These are phyloP conservation scores for Danio rerio DNA, from an alignment of 2,113 vertebrate genomes.

Conservation along the genomic window DNA sequence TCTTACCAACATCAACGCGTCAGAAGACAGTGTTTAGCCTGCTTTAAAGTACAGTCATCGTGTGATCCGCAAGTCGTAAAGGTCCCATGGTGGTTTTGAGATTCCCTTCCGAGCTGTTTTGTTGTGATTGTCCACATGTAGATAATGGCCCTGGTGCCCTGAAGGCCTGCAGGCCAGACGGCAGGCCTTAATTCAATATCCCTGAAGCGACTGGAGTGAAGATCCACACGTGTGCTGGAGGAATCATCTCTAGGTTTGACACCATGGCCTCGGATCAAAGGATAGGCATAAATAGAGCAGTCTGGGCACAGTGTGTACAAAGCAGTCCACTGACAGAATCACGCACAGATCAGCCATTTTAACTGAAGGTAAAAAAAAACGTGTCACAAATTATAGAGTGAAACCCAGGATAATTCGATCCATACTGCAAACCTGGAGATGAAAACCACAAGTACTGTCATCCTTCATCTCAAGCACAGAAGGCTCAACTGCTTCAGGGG, in stretches of 20 bases:
- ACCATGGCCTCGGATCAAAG: slow-evolving; percentile 70
- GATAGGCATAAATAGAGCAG: slow-evolving; percentile 3
- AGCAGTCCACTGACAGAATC: slow-evolving; percentile 52
- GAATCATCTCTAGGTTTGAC: slow-evolving; percentile 63
- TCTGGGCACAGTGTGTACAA: slow-evolving; percentile 57
- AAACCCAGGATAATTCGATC: slow-evolving; percentile 51
- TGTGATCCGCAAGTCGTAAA: neutral
- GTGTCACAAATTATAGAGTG: slow-evolving; percentile 41
- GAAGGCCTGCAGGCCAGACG: slow-evolving; percentile 43
- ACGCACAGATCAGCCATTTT: slow-evolving; percentile 66
- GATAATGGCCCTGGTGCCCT: neutral
- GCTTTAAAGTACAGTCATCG: slow-evolving; percentile 1
- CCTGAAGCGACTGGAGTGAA: slow-evolving; percentile 51
- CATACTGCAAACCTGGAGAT: slow-evolving; percentile 45
- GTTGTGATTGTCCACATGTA: slow-evolving; percentile 4
- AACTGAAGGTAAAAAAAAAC: slow-evolving; percentile 57
- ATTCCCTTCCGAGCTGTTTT: neutral
- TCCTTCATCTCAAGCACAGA: slow-evolving; percentile 7
- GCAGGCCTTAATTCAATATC: slow-evolving; percentile 74
- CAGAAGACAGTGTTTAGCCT: slow-evolving; percentile 11
- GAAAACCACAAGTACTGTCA: neutral
- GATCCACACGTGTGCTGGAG: slow-evolving; percentile 62
- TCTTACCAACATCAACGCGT: slow-evolving; percentile 1
- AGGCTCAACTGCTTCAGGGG: neutral
- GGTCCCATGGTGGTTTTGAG: slow-evolving; percentile 2